Evolutionary conservation across 2,113 vertebrate genomes (phyloP).

Genomic region (Apus apus): DNA sequence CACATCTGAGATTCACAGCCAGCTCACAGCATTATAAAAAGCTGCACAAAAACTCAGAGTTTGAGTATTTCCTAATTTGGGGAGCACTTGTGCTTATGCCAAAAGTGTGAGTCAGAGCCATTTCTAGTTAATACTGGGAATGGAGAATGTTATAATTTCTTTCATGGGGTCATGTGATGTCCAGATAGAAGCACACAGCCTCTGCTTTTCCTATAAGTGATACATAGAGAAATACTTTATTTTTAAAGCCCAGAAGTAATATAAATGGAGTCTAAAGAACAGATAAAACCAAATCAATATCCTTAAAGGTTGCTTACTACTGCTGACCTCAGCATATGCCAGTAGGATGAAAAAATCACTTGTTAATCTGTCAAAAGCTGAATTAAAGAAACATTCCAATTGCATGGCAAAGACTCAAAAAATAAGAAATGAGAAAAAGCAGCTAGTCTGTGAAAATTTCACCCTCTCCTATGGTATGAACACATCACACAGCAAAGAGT

Average conservation of each 20-base stretch:
- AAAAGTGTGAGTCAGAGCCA: slow-evolving; percentile 46
- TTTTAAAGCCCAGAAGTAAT: not conserved
- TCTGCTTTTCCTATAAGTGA: slow-evolving; percentile 3
- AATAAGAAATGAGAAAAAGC: not conserved
- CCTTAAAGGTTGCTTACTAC: not conserved
- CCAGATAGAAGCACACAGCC: not conserved
- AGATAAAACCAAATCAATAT: slow-evolving; percentile 20
- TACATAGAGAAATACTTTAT: not conserved
- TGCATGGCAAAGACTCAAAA: not conserved
- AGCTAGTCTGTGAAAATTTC: not conserved
- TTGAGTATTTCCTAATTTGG: slow-evolving; percentile 48
- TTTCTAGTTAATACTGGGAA: slow-evolving; percentile 39
- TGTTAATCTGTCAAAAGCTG: not conserved
- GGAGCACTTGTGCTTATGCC: slow-evolving; percentile 11
- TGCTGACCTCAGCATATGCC: slow-evolving; percentile 11
- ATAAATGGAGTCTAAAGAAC: not conserved
- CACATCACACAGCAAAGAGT: not conserved
- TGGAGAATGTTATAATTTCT: slow-evolving; percentile 15
- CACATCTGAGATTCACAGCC: not conserved
- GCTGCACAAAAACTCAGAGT: not conserved
- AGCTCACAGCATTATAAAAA: slow-evolving; percentile 29
- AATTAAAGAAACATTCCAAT: not conserved
- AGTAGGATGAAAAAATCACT: not conserved
- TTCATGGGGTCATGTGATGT: not conserved
- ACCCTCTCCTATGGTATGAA: not conserved